These are phyloP conservation scores for Cacatua alba DNA, from an alignment of 2,113 vertebrate genomes.

Conservation along the genomic window DNA sequence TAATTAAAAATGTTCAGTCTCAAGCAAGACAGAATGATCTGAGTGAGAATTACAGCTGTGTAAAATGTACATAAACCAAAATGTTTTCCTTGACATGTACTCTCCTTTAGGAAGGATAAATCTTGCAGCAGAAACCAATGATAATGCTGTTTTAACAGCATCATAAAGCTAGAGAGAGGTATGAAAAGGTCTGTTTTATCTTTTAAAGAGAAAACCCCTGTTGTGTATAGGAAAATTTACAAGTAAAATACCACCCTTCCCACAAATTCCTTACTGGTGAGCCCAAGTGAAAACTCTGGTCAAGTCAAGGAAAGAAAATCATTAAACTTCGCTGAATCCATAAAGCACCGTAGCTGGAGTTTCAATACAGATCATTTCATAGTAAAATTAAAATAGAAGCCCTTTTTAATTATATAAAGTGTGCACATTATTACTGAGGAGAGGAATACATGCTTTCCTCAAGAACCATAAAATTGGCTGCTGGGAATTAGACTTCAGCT, in stretches of 20 bases:
- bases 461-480: slow-evolving; percentile 62
- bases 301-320: slow-evolving; percentile 20
- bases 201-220: slow-evolving; percentile 1
- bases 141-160: neutral
- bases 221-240: neutral
- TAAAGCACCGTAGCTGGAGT: neutral
- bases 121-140: neutral
- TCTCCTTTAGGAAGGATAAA: slow-evolving; percentile 38
- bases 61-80: slow-evolving; percentile 39
- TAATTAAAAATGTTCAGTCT: slow-evolving; percentile 65
- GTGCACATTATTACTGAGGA: slow-evolving; percentile 54
- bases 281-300: neutral
- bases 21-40: slow-evolving; percentile 33
- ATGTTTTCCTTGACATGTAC: slow-evolving; percentile 13
- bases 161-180: neutral
- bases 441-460: slow-evolving; percentile 51
- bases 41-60: slow-evolving; percentile 33
- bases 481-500: slow-evolving; percentile 62
- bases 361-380: slow-evolving; percentile 42
- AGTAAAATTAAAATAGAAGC: slow-evolving; percentile 69
- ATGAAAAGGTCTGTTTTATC: neutral
- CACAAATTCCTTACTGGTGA: slow-evolving; percentile 32
- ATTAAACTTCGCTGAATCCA: slow-evolving; percentile 16
- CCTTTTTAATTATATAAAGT: slow-evolving; percentile 69
- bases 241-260: neutral